Evolutionary conservation across 2,888 invertebrate genomes (phyloP).

Genomic region (Iselma pallidipennis): DNA sequence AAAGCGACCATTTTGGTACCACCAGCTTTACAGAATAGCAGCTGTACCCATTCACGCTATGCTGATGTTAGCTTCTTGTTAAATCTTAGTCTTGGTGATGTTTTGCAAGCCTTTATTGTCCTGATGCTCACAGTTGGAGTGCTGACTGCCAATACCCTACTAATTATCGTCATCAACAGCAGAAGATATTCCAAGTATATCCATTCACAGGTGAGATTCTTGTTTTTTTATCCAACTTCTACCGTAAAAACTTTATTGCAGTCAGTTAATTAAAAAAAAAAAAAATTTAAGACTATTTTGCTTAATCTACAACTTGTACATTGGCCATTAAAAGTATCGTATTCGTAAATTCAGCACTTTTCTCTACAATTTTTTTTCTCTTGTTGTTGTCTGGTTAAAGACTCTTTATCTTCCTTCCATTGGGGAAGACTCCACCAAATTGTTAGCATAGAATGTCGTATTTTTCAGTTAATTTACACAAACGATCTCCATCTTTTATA

Average conservation of each 20-base stretch:
- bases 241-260: neutral
- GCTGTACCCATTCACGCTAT: conserved; percentile 74
- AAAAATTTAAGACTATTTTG: neutral
- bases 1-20: conserved; percentile 76
- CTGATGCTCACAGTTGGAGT: conserved; percentile 77
- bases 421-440: neutral
- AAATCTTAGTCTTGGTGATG: conserved; percentile 70
- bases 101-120: conserved; percentile 76
- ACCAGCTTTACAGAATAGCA: conserved; percentile 80
- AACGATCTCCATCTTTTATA: conserved; percentile 5
- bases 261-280: neutral
- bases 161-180: conserved; percentile 84
- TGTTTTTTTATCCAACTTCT: neutral
- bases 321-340: too few species aligned
- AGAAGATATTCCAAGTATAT: conserved; percentile 82
- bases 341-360: neutral
- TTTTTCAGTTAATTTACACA: conserved; percentile 1
- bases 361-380: neutral
- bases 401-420: neutral
- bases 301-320: neutral
- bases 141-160: conserved; percentile 76
- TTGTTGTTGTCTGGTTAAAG: too few species aligned
- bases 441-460: neutral
- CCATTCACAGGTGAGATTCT: conserved; percentile 74
- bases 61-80: conserved; percentile 66